Evolutionary conservation across 2,797 vertebrate species (phyloP), one percentile per base, ranked within the genome.

Genomic region (Pangasius macronema): DNA sequence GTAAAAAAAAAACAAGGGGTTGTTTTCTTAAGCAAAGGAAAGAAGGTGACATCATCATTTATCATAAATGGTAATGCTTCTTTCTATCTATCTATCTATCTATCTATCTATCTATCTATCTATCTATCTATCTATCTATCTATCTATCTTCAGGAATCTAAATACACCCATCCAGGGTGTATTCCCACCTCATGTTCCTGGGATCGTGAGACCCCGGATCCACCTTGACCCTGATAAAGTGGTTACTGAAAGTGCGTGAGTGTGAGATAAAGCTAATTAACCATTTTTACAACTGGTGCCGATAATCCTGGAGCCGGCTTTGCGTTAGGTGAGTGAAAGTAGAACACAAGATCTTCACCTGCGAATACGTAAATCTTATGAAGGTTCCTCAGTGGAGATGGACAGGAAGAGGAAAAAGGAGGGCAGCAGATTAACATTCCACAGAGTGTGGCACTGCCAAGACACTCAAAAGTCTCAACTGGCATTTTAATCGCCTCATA

Each of bases 381-480:
- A 81, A 27, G 36, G 22, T 63, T n/a, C 57, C 18, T 42, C 36
- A 46, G 57, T 61, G 2, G 16, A 76, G 68, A 83, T 24, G 42
- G 70, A 36, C 67, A 85, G 88, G 70, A 81, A 61, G 27, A 86
- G 92, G 85, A 88, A 94, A 93, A 93, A 94, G 90, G 89, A 93
- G 90, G 91, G 89, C 91, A 92, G 91, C 3, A 72, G 90, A 88
- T 90, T 92, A 93, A 93, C 91, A 85, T 87, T 90, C 88, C 91
- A 92, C 93, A 93, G 94, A 92, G 90, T 75, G 53, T 85, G 89
- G 86, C 53, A 84, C 91, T 92, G 94, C 93, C 93, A 93, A 92
- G 91, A 93, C 92, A 93, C 92, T 92, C 42, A 39, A 3, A 91
- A 93, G 87, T 94, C 94, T 93, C 93, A 90, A 90, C 92, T 77